Evolutionary conservation across 64 coral and sea anemone genomes (phyloP).

Genomic region (Cladopsammia gracilis): DNA sequence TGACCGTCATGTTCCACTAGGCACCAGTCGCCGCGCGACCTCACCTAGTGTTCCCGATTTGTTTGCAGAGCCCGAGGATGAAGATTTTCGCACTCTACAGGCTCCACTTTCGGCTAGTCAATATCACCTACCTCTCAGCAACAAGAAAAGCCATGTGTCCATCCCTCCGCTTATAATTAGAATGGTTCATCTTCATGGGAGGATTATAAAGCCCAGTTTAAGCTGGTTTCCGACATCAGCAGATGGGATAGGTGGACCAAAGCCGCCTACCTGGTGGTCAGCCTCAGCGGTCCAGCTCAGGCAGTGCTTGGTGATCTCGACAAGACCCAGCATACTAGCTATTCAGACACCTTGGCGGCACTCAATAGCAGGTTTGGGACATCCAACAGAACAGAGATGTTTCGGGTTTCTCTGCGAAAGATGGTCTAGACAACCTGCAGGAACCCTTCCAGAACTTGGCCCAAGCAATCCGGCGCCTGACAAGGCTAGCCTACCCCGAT

Average conservation of each 20-base stretch:
- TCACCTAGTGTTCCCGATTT: no score
- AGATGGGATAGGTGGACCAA: slow-evolving; percentile 8
- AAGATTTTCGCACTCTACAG: no score
- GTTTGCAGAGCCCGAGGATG: no score
- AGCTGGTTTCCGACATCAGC: no score
- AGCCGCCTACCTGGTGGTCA: slow-evolving; percentile 38
- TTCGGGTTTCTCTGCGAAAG: not conserved
- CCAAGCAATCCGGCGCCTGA: slow-evolving; percentile 1
- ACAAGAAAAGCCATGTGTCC: no score
- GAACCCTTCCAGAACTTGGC: slow-evolving; percentile 41
- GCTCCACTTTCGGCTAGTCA: no score
- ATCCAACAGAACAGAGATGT: slow-evolving; percentile 29
- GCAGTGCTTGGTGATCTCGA: slow-evolving; percentile 53
- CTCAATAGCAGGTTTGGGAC: slow-evolving; percentile 22
- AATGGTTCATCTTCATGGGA: no score
- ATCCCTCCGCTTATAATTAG: no score
- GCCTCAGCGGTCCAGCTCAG: slow-evolving; percentile 4
- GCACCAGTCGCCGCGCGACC: no score
- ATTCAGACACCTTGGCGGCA: not conserved
- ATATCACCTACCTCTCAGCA: no score
- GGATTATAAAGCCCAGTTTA: no score
- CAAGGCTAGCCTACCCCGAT: slow-evolving; percentile 10
- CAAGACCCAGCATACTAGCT: not conserved
- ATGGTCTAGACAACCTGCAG: slow-evolving; percentile 16
- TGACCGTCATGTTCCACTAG: no score